Evolutionary conservation across 2,113 vertebrate species (phyloP), one percentile per base, ranked within the genome.

Genomic region (Tenrec ecaudatus): DNA sequence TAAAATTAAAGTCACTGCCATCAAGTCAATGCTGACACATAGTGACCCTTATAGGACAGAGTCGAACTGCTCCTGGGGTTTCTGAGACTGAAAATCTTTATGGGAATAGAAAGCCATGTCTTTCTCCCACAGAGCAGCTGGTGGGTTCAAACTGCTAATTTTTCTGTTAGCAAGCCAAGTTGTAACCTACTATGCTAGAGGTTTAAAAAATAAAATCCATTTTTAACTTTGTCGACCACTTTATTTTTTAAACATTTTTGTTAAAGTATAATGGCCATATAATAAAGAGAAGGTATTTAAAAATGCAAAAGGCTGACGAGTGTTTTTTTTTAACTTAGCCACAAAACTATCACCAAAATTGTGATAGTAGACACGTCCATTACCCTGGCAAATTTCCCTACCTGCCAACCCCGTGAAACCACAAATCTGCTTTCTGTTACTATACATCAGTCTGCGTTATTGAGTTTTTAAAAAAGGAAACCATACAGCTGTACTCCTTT

Each of bases 281-380:
- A 95, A 77, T 47, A 94, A 92, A 71, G 15, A 38, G 38, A 12
- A 88, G 38, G 71, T 78, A 96, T 81, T 91, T 89, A n/a, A 94
- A 88, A 93, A 9, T 27, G 23, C 27, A 85, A 23, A 93, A 87
- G 53, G 33, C 19, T 85, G 69, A 3, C 58, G 84, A 64, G 23
- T 53, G 90, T 47, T 68, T 58, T 47, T 47, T 47, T 47, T 47
- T 47, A 47, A 86, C 29, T 1, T 82, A 90, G 66, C 27, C n/a
- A 95, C 29, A 64, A 94, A 95, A 75, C n/a, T 31, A 82, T 89
- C 10, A 75, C n/a, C 43, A 90, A 53, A 89, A 86, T 3, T 0
- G 0, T 89, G 47, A 73, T 53, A 89, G n/a, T 84, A 71, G 89
- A 84, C 64, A 76, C 53, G 80, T 69, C 73, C 33, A 89, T 76